These are phyloP conservation scores for Thaumetopoea pityocampa DNA, from an alignment of 1,140 invertebrate genomes.

Conservation along the genomic window DNA sequence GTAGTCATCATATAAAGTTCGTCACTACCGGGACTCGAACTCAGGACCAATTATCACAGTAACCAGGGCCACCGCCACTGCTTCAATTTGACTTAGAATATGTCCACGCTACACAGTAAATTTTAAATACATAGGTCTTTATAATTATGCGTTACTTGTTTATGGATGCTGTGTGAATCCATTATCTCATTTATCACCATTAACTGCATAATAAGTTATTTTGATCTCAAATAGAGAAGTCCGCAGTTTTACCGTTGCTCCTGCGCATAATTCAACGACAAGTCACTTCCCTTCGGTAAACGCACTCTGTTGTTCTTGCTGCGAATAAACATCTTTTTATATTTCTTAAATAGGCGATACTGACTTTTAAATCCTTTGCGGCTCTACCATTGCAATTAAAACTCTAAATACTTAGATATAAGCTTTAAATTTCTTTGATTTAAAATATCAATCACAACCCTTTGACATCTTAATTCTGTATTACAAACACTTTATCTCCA, in stretches of 20 bases:
- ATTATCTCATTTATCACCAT: no score
- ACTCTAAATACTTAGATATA: constrained; percentile 12
- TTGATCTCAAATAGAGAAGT: constrained; percentile 8
- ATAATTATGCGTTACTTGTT: no score
- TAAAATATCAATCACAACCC: constrained; percentile 35
- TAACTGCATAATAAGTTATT: no score
- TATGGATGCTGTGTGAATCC: no score
- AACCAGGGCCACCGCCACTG: no score
- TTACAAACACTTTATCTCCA: constrained; percentile 13
- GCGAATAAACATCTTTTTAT: constrained; percentile 51
- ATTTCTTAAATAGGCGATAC: constrained; percentile 27
- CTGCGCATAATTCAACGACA: constrained; percentile 22
- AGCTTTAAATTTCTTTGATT: constrained; percentile 11
- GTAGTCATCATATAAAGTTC: no score
- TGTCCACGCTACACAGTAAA: no score
- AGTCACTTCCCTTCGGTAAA: constrained; percentile 52
- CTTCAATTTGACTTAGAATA: no score
- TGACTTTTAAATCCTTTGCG: constrained; percentile 40
- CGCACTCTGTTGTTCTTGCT: constrained; percentile 51
- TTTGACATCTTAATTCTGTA: constrained; percentile 38
- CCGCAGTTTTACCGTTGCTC: constrained; percentile 18
- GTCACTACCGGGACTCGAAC: no score
- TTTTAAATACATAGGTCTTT: no score
- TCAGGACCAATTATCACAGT: no score
- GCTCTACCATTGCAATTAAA: constrained; percentile 2